Evolutionary conservation across 2,797 vertebrate genomes (phyloP).

Genomic region (Tarsius wallacei): DNA sequence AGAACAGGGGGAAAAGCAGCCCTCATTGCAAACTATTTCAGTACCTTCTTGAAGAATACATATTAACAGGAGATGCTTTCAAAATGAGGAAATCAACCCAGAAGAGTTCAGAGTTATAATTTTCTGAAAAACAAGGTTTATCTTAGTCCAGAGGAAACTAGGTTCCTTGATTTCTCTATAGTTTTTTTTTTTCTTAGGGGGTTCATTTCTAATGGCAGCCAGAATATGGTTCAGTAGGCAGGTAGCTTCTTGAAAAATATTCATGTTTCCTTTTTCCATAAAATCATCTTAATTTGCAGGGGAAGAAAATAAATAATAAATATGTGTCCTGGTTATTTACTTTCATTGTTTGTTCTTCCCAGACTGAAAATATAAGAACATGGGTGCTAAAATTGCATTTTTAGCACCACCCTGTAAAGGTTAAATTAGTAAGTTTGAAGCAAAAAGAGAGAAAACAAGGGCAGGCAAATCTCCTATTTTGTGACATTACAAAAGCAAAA

Average conservation of each 20-base stretch:
- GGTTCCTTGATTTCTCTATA: not conserved
- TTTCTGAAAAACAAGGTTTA: not conserved
- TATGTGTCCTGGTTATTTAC: not conserved
- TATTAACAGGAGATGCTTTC: not conserved
- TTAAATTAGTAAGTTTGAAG: not conserved
- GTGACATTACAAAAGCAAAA: not conserved
- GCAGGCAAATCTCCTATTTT: not conserved
- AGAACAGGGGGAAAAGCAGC: not conserved
- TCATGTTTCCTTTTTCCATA: slow-evolving; percentile 1
- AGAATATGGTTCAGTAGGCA: not conserved
- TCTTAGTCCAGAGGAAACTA: not conserved
- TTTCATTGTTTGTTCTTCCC: not conserved
- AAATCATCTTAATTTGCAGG: not conserved
- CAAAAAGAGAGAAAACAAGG: not conserved
- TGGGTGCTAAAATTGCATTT: not conserved
- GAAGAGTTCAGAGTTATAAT: not conserved
- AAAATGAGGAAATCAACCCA: not conserved
- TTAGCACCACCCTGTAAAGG: not conserved
- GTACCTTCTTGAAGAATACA: not conserved
- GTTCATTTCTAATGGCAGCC: not conserved
- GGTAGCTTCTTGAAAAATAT: not conserved
- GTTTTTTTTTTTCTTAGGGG: not conserved
- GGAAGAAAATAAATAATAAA: slow-evolving; percentile 8
- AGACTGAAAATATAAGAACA: not conserved
- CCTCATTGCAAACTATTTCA: not conserved